Evolutionary conservation across 1,140 invertebrate genomes (phyloP), one percentile per base, ranked within the genome.

Genomic region (Sitophilus oryzae): DNA sequence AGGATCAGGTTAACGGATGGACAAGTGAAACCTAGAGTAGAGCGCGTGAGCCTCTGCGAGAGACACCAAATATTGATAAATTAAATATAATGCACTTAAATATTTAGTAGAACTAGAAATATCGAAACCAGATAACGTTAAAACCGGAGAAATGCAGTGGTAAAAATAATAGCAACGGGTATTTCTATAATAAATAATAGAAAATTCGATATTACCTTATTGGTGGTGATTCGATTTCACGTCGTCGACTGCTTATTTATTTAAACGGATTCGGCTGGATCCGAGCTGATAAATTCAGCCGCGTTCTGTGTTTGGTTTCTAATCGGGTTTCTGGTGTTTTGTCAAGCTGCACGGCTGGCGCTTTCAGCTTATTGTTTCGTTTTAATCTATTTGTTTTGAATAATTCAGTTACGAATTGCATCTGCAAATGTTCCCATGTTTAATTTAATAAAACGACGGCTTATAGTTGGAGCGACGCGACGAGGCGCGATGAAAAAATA

Each of bases 311-410:
- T 52, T 42, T 43, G 49, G 52, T 47, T 55, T 55, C 52, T 55
- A 55, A 55, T 55, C 52, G 52, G 52, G 43, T 55, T 48, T 55
- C 44, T 48, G 52, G 52, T 55, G 52, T 48, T 55, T 55, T 55
- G 52, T 55, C 52, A 55, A 44, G 40, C 25, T 25, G 18, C 34
- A 38, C 14, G n/a, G 50, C 20, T 21, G 38, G 20, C 52, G 52
- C 37, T 46, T 48, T 21, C 43, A 47, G 44, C 44, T 48, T 35
- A 47, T 55, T 55, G 52, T 55, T 41, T 36, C 44, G 43, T 55
- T 55, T 55, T 55, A 55, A 55, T 55, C 52, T 55, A 55, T 55
- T 48, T 48, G 52, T 55, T 55, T 46, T 55, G 52, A 55, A 55
- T 55, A 40, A 55, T 55, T 55, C 52, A 55, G 52, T 53, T 47